Evolutionary conservation across 2,888 invertebrate species (phyloP).

Genomic region (Scaptomyza flava): DNA sequence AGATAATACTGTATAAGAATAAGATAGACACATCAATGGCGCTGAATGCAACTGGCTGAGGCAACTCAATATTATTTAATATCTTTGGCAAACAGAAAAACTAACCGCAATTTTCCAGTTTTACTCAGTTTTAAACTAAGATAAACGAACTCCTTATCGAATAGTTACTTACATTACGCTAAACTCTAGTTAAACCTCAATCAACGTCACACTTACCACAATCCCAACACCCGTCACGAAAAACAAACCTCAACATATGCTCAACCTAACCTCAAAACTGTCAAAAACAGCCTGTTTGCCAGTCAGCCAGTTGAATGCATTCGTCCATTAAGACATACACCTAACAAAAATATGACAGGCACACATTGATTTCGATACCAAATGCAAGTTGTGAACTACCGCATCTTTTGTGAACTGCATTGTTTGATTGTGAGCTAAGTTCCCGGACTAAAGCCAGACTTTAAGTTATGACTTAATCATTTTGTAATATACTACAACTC

Average conservation of each 20-base stretch:
- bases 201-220: conserved; percentile 23
- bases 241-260: conserved; percentile 26
- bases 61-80: conserved; percentile 4
- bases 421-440: conserved; percentile 77
- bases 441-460: conserved; percentile 50
- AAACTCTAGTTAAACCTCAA: conserved; percentile 12
- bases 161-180: conserved; percentile 17
- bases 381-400: conserved; percentile 41
- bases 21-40: conserved; percentile 42
- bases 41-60: conserved; percentile 38
- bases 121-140: conserved; percentile 12
- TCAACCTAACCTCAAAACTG: conserved; percentile 60
- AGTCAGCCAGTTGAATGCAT: conserved; percentile 44
- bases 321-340: conserved; percentile 38
- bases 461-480: conserved; percentile 66
- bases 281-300: conserved; percentile 38
- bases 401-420: conserved; percentile 59
- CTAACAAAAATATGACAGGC: conserved; percentile 35
- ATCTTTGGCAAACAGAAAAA: not conserved
- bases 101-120: conserved; percentile 8
- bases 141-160: no score
- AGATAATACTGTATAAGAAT: conserved; percentile 46
- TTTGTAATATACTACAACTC: conserved; percentile 77
- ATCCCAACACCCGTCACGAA: conserved; percentile 2
- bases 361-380: conserved; percentile 38